phyloP scores from a whole-genome alignment of 2,113 vertebrate species.

The Acanthisitta chloris region DNA sequence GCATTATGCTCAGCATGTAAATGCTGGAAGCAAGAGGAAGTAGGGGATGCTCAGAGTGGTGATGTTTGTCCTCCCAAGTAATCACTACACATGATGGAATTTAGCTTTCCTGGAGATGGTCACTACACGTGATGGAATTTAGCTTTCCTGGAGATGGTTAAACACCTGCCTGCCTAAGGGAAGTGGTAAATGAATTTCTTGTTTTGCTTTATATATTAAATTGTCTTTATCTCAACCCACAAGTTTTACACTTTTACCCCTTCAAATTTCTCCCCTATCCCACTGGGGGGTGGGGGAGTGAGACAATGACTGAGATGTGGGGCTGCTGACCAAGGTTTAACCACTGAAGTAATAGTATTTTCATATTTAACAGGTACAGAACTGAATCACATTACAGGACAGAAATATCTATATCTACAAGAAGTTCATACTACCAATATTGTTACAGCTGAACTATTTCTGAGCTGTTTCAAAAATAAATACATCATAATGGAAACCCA shows the following conservation, averaged over 20 bases:
- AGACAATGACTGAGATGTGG: fast-evolving
- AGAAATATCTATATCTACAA: no score
- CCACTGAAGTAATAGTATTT: background rate
- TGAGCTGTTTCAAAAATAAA: background rate
- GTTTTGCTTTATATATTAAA: background rate
- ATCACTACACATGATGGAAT: fast-evolving
- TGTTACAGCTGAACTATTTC: background rate
- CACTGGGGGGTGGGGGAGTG: background rate
- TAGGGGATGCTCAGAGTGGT: fast-evolving
- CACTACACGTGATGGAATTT: fast-evolving
- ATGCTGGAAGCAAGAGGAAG: background rate
- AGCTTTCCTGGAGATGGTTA: background rate
- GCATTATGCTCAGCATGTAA: background rate
- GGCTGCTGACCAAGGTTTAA: background rate
- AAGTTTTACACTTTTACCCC: background rate
- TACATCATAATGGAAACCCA: background rate
- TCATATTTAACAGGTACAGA: background rate
- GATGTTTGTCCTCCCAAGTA: background rate
- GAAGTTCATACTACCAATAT: background rate
- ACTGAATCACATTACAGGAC: no score
- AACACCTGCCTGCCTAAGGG: background rate
- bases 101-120: background rate
- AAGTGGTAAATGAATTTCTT: background rate
- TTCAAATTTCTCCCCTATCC: fast-evolving
- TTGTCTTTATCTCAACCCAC: background rate